Base-by-base conservation (phyloP, 2,797 vertebrate species). In the Propithecus perrieri region DNA sequence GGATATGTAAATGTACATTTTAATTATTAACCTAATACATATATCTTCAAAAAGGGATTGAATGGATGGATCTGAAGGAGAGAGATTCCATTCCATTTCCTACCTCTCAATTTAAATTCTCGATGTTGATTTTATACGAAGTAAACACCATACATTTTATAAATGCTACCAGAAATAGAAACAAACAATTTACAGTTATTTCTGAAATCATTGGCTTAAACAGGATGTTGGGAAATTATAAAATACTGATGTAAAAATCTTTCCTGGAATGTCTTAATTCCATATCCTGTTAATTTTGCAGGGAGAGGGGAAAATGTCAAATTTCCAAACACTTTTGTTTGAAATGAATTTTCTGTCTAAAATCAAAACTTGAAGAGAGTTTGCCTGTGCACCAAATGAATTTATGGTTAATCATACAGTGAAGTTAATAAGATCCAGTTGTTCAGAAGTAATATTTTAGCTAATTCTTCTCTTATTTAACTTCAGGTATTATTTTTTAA, bases 161-260 rank as follows among this genome's bases (percentile, higher is more conserved):
- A 94, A 97, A 94, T 38, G 59, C 33, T 86, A 59, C 55, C 57
- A 71, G 63, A 91, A 91, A 79, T 74, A 74, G 57, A 90, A 94
- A 80, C 67, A 75, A 33, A 78, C 12, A 67, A 18, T 89, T 85
- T 85, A 90, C 10, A 78, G 0, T 5, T 48, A 81, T 50, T 50
- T 78, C 71, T 90, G 81, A 96, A 81, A 69, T 94, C 89, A 85
- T 74, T 95, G 30, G 26, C 80, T 94, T 91, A 69, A 86, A 92
- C 14, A 84, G 15, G 43, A 43, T 93, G 88, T 88, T 96, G 88
- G 55, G 46, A 93, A 92, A 88, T 96, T 85, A 69, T 33, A 78
- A 95, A 95, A 92, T 65, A 65, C 67, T 81, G 18, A 65, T 89
- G 24, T 92, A 89, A 96, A 50, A 50, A 67, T 83, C 48, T 86